Percentiles rank a stretch among this genome's conserved stretches.
Evolutionary conservation across 2,888 invertebrate genomes (phyloP).

Genomic region (Bhutanitis thaidina): DNA sequence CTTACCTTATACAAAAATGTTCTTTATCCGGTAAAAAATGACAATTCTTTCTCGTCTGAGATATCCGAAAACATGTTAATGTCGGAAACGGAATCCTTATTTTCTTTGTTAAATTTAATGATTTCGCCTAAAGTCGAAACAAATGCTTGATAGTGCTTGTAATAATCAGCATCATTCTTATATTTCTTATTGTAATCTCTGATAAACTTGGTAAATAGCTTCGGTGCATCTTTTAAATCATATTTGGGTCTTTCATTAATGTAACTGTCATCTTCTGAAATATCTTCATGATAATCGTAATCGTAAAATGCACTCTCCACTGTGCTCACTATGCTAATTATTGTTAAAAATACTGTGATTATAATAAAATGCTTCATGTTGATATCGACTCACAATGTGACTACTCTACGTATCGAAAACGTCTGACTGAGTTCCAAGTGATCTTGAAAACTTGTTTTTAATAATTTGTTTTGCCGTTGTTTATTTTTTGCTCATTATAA

Average conservation of each 20-base stretch:
- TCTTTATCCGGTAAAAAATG: conserved; percentile 12
- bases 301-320: conserved; percentile 21
- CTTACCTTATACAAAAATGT: conserved; percentile 6
- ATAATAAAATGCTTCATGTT: conserved; percentile 27
- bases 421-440: conserved; percentile 21
- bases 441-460: conserved; percentile 24
- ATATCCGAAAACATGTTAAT: conserved; percentile 58
- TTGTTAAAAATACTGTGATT: conserved; percentile 16
- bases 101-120: conserved; percentile 42
- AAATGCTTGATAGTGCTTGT: conserved; percentile 45
- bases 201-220: conserved; percentile 44
- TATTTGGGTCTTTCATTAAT: conserved; percentile 38
- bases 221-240: conserved; percentile 44
- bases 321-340: conserved; percentile 18
- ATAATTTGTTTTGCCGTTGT: background rate
- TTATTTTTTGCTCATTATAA: background rate
- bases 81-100: conserved; percentile 31
- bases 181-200: conserved; percentile 46
- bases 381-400: conserved; percentile 18
- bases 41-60: conserved; percentile 34
- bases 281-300: conserved; percentile 14
- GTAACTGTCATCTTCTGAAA: conserved; percentile 20
- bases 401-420: conserved; percentile 20
- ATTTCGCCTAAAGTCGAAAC: conserved; percentile 47
- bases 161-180: conserved; percentile 36